A percentile compares a stretch with the other conserved stretches of the same genome.
phyloP scores from a whole-genome alignment of 1,140 invertebrate genomes.

The Platyura marginata region DNA sequence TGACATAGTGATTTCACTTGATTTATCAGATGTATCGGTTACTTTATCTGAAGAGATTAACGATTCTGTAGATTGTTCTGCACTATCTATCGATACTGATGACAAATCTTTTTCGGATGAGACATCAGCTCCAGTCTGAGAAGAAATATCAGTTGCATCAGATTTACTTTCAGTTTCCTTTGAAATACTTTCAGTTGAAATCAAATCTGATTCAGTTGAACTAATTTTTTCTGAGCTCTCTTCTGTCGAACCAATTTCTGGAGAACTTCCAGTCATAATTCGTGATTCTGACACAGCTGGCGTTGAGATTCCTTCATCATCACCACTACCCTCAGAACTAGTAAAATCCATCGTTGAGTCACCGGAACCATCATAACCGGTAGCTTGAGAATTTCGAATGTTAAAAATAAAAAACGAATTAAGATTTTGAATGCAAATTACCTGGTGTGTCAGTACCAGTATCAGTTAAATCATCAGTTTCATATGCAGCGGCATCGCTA shows the following conservation, averaged over 20 bases:
- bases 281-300: too few species aligned
- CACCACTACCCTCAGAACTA: conserved; percentile 6
- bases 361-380: conserved; percentile 8
- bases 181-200: too few species aligned
- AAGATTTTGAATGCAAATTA: too few species aligned
- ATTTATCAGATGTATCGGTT: not conserved
- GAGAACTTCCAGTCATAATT: too few species aligned
- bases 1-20: not conserved
- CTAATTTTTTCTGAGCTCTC: conserved; percentile 4
- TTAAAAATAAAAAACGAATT: conserved; percentile 1
- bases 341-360: conserved; percentile 2
- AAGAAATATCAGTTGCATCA: too few species aligned
- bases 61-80: too few species aligned
- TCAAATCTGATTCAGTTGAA: conserved; percentile 4
- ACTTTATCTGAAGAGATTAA: not conserved
- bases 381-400: not conserved
- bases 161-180: too few species aligned
- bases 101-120: not conserved
- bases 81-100: too few species aligned
- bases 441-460: conserved; percentile 3
- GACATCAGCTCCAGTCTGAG: too few species aligned
- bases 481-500: conserved; percentile 28
- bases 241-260: conserved; percentile 1
- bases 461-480: conserved; percentile 1
- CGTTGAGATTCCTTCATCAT: conserved; percentile 4